These are phyloP conservation scores for Sminthurides aquaticus DNA, from an alignment of 2,888 invertebrate genomes.

Conservation along the genomic window DNA sequence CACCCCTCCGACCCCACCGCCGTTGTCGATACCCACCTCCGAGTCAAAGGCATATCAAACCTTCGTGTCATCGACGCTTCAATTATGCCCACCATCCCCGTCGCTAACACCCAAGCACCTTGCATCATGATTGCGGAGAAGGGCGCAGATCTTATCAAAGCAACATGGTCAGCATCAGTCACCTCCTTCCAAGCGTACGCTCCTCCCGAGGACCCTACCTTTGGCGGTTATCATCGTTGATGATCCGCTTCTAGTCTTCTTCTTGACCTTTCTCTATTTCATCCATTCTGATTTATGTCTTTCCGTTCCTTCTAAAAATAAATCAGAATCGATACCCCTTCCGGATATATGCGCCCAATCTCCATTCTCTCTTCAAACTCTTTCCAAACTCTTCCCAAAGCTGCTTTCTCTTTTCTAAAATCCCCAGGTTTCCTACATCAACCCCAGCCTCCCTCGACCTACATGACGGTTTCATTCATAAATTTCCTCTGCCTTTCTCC, in stretches of 20 bases:
- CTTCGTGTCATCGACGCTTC: conserved; percentile 33
- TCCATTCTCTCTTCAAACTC: no score
- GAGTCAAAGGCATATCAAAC: conserved; percentile 28
- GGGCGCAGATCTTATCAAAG: conserved; percentile 21
- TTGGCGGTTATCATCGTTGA: no score
- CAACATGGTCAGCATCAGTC: no score
- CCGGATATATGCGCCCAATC: no score
- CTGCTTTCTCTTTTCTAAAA: no score
- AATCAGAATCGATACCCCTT: not conserved
- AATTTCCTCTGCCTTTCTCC: not conserved
- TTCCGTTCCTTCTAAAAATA: not conserved
- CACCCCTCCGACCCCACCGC: conserved; percentile 20
- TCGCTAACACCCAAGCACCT: conserved; percentile 19
- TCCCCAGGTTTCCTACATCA: no score
- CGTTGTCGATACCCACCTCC: conserved; percentile 34
- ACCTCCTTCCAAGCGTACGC: not conserved
- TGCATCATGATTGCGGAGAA: conserved; percentile 28
- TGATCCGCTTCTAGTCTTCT: no score
- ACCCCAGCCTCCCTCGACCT: no score
- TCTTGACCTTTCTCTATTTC: not conserved
- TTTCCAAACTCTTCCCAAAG: no score
- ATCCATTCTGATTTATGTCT: not conserved
- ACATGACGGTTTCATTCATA: not conserved
- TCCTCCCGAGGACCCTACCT: no score
- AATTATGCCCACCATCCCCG: conserved; percentile 32